These are phyloP conservation scores for Sinopyrophorus schimmeli DNA, from an alignment of 2,888 invertebrate species.

Conservation along the genomic window DNA sequence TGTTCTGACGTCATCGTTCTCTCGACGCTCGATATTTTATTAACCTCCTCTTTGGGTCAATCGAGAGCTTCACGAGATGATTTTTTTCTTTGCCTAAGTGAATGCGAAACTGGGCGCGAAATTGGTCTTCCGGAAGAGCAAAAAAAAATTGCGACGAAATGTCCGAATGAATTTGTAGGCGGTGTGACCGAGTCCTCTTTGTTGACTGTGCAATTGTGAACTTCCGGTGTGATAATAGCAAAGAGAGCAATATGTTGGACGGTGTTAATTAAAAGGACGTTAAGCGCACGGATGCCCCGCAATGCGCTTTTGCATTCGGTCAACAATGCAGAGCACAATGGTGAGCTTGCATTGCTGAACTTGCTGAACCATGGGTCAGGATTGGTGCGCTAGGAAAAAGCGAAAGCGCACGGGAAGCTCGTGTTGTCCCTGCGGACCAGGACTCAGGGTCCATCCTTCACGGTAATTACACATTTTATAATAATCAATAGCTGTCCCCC, in stretches of 20 bases:
- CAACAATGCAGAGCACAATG: constrained; percentile 7
- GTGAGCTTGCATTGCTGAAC: constrained; percentile 41
- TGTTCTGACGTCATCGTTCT: constrained; percentile 33
- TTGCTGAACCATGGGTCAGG: constrained; percentile 67
- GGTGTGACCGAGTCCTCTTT: no score
- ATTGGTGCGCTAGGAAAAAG: constrained; percentile 74
- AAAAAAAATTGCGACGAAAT: constrained; percentile 6
- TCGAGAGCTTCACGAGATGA: constrained; percentile 13
- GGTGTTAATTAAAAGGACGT: no score
- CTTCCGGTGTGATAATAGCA: constrained; percentile 5
- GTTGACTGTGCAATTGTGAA: constrained; percentile 1
- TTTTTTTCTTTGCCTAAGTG: constrained; percentile 14
- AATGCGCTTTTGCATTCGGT: not conserved
- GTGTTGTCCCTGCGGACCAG: constrained; percentile 62
- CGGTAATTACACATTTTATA: constrained; percentile 46
- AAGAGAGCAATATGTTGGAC: not conserved
- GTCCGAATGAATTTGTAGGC: no score
- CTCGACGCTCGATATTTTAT: constrained; percentile 39
- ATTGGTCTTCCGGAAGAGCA: not conserved
- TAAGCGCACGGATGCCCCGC: constrained; percentile 3
- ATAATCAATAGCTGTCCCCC: not conserved
- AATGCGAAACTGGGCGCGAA: constrained; percentile 7
- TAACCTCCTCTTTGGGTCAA: constrained; percentile 31
- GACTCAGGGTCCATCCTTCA: constrained; percentile 61
- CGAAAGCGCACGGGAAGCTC: constrained; percentile 68